Evolutionary conservation across 1,140 invertebrate genomes (phyloP).

Genomic region (Papilio polytes): DNA sequence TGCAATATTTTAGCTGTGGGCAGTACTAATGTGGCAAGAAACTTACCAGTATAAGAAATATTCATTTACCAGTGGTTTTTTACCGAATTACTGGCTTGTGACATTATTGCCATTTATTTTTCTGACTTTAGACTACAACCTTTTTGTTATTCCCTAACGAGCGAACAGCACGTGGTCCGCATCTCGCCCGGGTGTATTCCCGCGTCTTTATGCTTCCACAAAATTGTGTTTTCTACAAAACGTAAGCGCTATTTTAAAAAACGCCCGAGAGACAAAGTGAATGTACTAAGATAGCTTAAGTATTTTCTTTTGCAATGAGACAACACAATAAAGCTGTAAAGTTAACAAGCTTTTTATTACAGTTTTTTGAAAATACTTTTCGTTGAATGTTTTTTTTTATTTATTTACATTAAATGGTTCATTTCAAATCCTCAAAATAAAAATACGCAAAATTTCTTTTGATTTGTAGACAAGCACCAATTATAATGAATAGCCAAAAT

Average conservation of each 20-base stretch:
- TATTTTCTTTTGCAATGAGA: not conserved
- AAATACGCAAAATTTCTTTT: too few relatives aligned
- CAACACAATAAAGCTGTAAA: not conserved
- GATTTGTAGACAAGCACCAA: too few relatives aligned
- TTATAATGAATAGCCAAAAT: not conserved
- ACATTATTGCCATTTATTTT: not conserved
- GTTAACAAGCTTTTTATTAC: not conserved
- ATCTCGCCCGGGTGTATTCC: not conserved
- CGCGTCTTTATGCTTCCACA: not conserved
- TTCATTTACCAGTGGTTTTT: not conserved
- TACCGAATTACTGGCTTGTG: not conserved
- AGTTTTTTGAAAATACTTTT: not conserved
- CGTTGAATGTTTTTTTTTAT: not conserved
- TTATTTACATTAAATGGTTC: not conserved
- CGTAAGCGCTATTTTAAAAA: slow-evolving; percentile 14
- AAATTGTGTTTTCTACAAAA: slow-evolving; percentile 16
- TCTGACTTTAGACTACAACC: not conserved
- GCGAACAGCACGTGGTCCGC: not conserved
- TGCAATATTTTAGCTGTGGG: not conserved
- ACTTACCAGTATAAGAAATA: too few relatives aligned
- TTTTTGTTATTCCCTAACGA: slow-evolving; percentile 12
- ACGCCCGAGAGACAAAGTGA: not conserved
- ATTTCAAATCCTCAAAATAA: too few relatives aligned
- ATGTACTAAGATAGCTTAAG: not conserved
- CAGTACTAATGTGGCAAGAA: not conserved